A percentile compares a stretch with the other conserved stretches of the same genome.
phyloP scores from a whole-genome alignment of 2,113 vertebrate species.

The Syngnathus floridae region DNA sequence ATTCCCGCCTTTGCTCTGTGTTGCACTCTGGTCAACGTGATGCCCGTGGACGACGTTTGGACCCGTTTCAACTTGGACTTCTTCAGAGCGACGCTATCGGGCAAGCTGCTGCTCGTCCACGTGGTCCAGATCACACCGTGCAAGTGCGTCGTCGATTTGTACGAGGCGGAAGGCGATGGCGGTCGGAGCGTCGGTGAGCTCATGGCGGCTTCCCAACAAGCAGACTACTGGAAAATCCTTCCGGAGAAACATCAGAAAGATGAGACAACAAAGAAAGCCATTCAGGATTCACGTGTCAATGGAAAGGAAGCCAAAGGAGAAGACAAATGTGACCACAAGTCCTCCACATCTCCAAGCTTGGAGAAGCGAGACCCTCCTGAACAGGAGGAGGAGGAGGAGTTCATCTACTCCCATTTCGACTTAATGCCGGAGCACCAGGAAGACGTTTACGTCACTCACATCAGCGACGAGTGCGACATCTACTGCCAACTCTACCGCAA shows the following conservation, averaged over 20 bases:
- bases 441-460: conserved; percentile 73
- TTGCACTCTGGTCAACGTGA: conserved; percentile 75
- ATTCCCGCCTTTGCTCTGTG: conserved; percentile 77
- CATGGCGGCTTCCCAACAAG: conserved; percentile 71
- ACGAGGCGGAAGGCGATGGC: conserved; percentile 43
- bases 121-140: conserved; percentile 65
- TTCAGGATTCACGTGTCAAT: not conserved
- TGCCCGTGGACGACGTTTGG: conserved; percentile 78
- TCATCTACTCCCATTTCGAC: conserved; percentile 79
- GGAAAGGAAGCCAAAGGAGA: not conserved
- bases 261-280: not conserved
- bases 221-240: conserved; percentile 63
- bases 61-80: conserved; percentile 63
- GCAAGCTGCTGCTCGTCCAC: conserved; percentile 70
- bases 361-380: conserved; percentile 53
- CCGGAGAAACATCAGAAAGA: not conserved
- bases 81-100: conserved; percentile 73
- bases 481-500: conserved; percentile 86
- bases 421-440: conserved; percentile 74
- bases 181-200: conserved; percentile 57
- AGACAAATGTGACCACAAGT: conserved; percentile 3
- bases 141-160: conserved; percentile 71
- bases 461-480: conserved; percentile 76
- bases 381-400: conserved; percentile 55
- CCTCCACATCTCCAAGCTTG: conserved; percentile 6